Base-by-base conservation (phyloP, 2,888 invertebrate species). In the Cecidostiba fungosa region DNA sequence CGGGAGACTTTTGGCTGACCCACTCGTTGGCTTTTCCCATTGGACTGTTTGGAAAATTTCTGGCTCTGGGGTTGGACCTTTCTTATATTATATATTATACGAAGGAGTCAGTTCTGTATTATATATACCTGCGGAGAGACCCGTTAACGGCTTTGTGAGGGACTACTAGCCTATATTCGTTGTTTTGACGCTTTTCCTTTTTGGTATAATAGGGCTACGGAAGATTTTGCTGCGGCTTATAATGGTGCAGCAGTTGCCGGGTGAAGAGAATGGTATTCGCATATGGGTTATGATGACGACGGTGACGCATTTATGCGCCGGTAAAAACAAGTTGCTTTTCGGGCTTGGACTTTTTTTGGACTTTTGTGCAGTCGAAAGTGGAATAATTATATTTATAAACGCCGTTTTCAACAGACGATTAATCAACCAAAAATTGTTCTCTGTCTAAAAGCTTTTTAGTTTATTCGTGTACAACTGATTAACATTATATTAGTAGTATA, bases 141-240 rank as follows among this genome's bases (percentile, higher is more conserved):
- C 16, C 50, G 43, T 26, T 26, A 76, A 19, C 32, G 29, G n/a
- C 29, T 66, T 66, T 29, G 23, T 66, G 12, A 23, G n/a, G n/a
- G 66, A 29, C 26, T 29, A 66, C 66, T 72, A 69, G 39, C 29
- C 66, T 47, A 78, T 69, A 69, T 79, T 50, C n/a, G 32, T 70
- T 79, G 69, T 70, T 79, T 79, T 79, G 69, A 50, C 70, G 43
- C 29, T 70, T 70, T 66, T 29, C 29, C 29, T 26, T 29, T 79
- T 54, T 32, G 43, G 2, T 8, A 16, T 1, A 10, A 72, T 16
- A 36, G 36, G 72, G 5, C 14, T 10, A 72, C 19, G 62, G 66
- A 43, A 78, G 39, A 62, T 77, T 66, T 39, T 8, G 26, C n/a
- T n/a, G 39, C 6, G 23, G 39, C 14, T 77, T n/a, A n/a, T n/a